Evolutionary conservation across 2,888 invertebrate species (phyloP).

Genomic region (Lamellibrachia columna): DNA sequence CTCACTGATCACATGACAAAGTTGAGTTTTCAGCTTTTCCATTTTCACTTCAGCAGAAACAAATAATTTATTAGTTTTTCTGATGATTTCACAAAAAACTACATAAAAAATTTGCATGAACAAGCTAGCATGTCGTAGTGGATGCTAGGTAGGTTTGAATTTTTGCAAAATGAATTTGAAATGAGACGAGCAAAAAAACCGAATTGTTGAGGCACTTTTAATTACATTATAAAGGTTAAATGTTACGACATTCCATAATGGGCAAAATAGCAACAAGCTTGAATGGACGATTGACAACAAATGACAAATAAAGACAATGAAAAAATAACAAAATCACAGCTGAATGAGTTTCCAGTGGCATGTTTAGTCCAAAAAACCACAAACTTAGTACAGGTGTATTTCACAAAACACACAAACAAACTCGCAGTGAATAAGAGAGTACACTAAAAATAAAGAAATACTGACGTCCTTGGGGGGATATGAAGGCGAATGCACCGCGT

Average conservation of each 20-base stretch:
- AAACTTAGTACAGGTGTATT: neutral
- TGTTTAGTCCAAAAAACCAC: neutral
- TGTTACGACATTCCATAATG: neutral
- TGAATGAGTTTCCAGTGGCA: neutral
- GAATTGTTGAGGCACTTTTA: no score
- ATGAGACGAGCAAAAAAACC: no score
- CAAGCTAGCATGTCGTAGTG: no score
- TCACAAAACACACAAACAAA: neutral
- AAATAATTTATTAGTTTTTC: no score
- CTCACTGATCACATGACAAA: no score
- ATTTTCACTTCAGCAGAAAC: no score
- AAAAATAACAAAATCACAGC: neutral
- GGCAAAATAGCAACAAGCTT: neutral
- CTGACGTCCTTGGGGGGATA: slow-evolving; percentile 51
- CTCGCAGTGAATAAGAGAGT: neutral
- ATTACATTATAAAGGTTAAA: neutral
- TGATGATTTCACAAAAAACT: no score
- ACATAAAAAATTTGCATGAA: no score
- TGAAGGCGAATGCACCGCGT: slow-evolving; percentile 51
- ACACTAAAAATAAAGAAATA: neutral
- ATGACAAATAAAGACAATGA: neutral
- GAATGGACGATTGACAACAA: neutral
- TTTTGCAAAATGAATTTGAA: no score
- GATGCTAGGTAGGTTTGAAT: no score
- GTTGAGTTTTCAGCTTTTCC: no score